Percentiles rank a stretch among this genome's conserved stretches.
Conservation (phyloP, 2,888 invertebrate species). For the Meganola albula region DNA sequence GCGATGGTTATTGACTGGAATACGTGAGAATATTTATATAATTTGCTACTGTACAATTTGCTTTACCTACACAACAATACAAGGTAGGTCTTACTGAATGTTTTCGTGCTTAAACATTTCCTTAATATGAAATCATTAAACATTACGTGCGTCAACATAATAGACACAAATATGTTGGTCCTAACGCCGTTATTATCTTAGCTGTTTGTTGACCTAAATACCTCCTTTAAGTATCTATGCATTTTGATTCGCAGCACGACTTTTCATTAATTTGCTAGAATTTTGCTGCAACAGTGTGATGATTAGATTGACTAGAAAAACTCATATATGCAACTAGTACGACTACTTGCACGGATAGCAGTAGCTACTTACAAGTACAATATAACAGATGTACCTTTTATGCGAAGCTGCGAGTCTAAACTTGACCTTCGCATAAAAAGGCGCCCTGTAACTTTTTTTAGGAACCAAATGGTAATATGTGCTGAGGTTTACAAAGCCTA, state of each 20-base stretch:
- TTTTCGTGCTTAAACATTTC: conserved; percentile 38
- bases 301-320: too few species aligned
- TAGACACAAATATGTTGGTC: conserved; percentile 25
- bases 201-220: conserved; percentile 25
- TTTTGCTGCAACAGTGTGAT: conserved; percentile 2
- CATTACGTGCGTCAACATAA: conserved; percentile 43
- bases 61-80: too few species aligned
- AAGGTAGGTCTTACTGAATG: conserved; percentile 32
- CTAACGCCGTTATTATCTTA: conserved; percentile 12
- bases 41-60: conserved; percentile 31
- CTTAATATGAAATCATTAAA: conserved; percentile 41
- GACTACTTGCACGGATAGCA: too few species aligned
- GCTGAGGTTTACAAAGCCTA: too few species aligned
- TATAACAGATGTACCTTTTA: too few species aligned
- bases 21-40: conserved; percentile 71
- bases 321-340: not conserved
- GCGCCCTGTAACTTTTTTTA: too few species aligned
- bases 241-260: conserved; percentile 19
- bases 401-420: too few species aligned
- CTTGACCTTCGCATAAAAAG: too few species aligned
- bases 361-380: too few species aligned
- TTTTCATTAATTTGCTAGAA: conserved; percentile 16
- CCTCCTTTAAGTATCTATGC: conserved; percentile 22
- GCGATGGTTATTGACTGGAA: conserved; percentile 47
- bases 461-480: too few species aligned